These are phyloP conservation scores for Grammomys surdaster DNA, from an alignment of 2,113 vertebrate genomes.

Conservation along the genomic window DNA sequence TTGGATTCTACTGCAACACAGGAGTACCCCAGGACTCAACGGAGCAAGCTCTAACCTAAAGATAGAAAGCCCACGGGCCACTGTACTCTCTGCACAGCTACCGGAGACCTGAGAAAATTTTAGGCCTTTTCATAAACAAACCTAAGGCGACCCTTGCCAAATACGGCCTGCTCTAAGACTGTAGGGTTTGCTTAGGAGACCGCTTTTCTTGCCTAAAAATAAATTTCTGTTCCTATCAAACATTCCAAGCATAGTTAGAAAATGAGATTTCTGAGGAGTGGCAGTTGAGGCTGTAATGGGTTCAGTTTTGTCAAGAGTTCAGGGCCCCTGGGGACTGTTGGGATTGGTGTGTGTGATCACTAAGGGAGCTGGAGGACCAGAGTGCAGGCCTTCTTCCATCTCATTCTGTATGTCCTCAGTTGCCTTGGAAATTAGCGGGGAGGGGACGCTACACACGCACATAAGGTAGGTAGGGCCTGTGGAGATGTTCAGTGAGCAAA, in stretches of 20 bases:
- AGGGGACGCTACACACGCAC: background rate
- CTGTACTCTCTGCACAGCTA: conserved; percentile 41
- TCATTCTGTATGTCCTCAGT: background rate
- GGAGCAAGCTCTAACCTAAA: conserved; percentile 42
- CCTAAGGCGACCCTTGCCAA: conserved; percentile 71
- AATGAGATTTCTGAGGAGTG: conserved; percentile 68
- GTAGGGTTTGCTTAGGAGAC: conserved; percentile 69
- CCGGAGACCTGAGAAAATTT: conserved; percentile 60
- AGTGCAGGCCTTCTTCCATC: background rate
- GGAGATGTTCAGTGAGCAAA: no score
- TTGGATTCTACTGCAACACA: background rate
- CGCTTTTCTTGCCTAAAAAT: conserved; percentile 82
- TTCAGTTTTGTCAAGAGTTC: conserved; percentile 43
- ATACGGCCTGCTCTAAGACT: conserved; percentile 73
- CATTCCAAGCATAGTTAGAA: conserved; percentile 80
- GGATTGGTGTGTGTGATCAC: conserved; percentile 28
- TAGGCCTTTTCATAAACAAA: conserved; percentile 68
- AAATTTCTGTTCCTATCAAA: conserved; percentile 73
- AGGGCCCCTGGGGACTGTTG: conserved; percentile 54
- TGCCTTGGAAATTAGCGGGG: background rate
- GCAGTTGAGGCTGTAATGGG: conserved; percentile 48
- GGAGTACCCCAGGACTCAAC: conserved; percentile 11
- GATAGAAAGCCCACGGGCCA: background rate
- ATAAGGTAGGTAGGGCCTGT: background rate
- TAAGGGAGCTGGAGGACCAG: conserved; percentile 43